Conservation (phyloP, 2,888 invertebrate species). For the Mantis religiosa region DNA sequence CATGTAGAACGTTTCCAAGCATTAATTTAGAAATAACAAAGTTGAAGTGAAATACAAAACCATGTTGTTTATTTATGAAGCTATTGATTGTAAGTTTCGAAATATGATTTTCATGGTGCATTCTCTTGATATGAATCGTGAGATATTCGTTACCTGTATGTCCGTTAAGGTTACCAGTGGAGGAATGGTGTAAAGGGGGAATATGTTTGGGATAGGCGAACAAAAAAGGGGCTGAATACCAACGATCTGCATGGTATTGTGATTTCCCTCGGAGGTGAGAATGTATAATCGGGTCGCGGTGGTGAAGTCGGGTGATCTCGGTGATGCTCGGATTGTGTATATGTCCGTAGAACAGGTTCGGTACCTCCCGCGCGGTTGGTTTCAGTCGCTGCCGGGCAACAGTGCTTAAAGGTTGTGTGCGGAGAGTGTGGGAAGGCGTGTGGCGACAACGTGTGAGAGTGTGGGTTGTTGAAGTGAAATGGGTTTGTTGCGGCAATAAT, state of each 20-base stretch:
- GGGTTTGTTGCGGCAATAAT: conserved; percentile 4
- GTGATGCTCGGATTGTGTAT: background rate
- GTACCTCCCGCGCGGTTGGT: background rate
- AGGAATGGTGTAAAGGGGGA: background rate
- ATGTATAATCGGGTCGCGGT: background rate
- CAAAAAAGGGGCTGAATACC: background rate
- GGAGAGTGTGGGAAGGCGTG: background rate
- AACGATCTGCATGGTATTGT: background rate
- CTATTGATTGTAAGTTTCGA: too few species aligned
- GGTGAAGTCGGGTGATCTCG: background rate
- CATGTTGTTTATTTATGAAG: too few species aligned
- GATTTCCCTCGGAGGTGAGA: background rate
- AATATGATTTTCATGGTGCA: too few species aligned
- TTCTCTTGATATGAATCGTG: too few species aligned
- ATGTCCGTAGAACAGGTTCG: background rate
- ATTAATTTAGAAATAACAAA: too few species aligned
- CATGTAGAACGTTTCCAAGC: too few species aligned
- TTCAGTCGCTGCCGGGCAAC: background rate
- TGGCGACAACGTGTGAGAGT: background rate
- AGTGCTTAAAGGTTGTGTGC: background rate
- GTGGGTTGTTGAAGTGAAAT: background rate
- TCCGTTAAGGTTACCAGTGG: too few species aligned
- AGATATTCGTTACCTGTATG: too few species aligned
- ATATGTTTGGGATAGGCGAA: background rate
- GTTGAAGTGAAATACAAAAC: too few species aligned